phyloP scores from a whole-genome alignment of 1,140 invertebrate species.

The Drosophila busckii region DNA sequence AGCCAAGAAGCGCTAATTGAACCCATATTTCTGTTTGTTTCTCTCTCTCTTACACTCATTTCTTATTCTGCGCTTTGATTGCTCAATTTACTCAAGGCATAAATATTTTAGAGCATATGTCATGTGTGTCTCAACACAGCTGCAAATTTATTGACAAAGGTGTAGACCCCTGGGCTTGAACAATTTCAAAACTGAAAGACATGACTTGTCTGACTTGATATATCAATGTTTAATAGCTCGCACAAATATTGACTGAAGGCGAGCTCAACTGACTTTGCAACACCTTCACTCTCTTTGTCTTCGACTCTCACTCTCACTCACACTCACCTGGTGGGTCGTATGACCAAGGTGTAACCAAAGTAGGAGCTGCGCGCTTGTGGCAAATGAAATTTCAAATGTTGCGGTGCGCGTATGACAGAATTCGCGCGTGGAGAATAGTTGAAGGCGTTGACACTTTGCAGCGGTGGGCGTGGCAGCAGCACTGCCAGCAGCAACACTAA shows the following conservation, averaged over 20 bases:
- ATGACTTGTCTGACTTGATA: background rate
- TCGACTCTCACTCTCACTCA: background rate
- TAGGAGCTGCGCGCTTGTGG: constrained; percentile 70
- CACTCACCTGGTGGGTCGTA: constrained; percentile 68
- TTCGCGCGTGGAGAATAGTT: constrained; percentile 62
- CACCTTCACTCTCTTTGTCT: background rate
- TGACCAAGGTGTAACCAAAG: constrained; percentile 69
- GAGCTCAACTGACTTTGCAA: background rate
- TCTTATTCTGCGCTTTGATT: constrained; percentile 10
- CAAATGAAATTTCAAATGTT: constrained; percentile 45
- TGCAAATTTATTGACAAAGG: constrained; percentile 50
- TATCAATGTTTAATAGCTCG: background rate
- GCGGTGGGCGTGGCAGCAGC: background rate
- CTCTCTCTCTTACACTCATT: no score
- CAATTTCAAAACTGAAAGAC: background rate
- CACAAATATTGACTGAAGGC: constrained; percentile 12
- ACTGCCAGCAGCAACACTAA: constrained; percentile 1
- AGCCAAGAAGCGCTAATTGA: constrained; percentile 22
- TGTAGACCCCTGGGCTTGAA: constrained; percentile 9
- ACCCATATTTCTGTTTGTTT: constrained; percentile 1
- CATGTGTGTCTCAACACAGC: constrained; percentile 16
- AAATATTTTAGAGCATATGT: constrained; percentile 5
- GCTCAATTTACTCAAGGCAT: constrained; percentile 10
- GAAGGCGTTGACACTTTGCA: constrained; percentile 35
- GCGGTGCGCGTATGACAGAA: constrained; percentile 44